Conservation (phyloP, 2,888 invertebrate genomes). For the Hermaeophaga mercurialis region DNA sequence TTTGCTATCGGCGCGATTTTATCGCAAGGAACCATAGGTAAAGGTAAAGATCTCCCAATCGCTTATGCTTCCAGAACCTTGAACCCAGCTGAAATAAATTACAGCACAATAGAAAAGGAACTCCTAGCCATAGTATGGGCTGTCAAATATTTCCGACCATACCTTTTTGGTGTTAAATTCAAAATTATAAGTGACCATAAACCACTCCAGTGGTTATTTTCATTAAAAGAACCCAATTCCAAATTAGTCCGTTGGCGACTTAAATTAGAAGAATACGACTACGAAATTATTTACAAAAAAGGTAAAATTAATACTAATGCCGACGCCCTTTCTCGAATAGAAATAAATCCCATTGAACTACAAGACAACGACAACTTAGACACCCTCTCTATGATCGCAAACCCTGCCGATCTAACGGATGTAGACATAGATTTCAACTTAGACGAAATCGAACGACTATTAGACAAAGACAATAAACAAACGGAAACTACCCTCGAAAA, state of each 20-base stretch:
- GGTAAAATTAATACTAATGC: too few species aligned
- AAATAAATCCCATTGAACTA: slow-evolving; percentile 3
- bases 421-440: too few species aligned
- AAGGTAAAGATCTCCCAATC: slow-evolving; percentile 48
- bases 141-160: slow-evolving; percentile 2
- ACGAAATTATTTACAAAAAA: too few species aligned
- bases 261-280: too few species aligned
- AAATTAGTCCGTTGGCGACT: too few species aligned
- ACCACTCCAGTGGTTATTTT: too few species aligned
- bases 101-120: slow-evolving; percentile 52
- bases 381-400: too few species aligned
- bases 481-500: too few species aligned
- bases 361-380: background rate
- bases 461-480: too few species aligned
- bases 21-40: slow-evolving; percentile 42
- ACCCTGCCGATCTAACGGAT: too few species aligned
- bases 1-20: slow-evolving; percentile 34
- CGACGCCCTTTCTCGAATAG: background rate
- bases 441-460: too few species aligned
- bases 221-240: too few species aligned
- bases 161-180: slow-evolving; percentile 2
- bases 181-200: slow-evolving; percentile 7
- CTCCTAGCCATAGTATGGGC: slow-evolving; percentile 50
- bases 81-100: slow-evolving; percentile 49
- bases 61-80: slow-evolving; percentile 49